Percentiles rank a stretch among this genome's conserved stretches.
phyloP scores from a whole-genome alignment of 2,888 invertebrate genomes.

The Geotrupes spiniger region DNA sequence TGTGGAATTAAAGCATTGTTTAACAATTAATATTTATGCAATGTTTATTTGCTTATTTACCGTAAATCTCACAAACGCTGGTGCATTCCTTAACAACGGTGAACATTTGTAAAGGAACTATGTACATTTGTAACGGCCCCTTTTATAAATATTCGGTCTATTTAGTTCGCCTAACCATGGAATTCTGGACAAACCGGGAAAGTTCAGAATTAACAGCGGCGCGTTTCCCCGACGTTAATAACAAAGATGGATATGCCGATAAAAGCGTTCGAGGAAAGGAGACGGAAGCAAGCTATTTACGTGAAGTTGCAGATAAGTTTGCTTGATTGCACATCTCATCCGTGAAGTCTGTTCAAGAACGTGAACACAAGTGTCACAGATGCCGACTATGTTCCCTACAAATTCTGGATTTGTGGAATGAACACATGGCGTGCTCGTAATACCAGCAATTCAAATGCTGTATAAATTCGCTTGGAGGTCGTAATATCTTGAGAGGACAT shows the following conservation, averaged over 20 bases:
- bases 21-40: too few species aligned
- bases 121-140: neutral
- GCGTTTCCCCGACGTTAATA: slow-evolving; percentile 12
- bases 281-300: slow-evolving; percentile 20
- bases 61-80: too few species aligned
- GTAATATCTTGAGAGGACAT: slow-evolving; percentile 38
- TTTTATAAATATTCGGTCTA: slow-evolving; percentile 2
- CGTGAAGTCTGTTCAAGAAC: slow-evolving; percentile 34
- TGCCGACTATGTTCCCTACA: slow-evolving; percentile 37
- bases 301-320: slow-evolving; percentile 30
- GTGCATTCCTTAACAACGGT: too few species aligned
- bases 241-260: slow-evolving; percentile 7
- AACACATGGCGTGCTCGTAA: slow-evolving; percentile 39
- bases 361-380: slow-evolving; percentile 39
- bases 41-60: too few species aligned
- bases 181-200: slow-evolving; percentile 12
- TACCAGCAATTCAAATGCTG: slow-evolving; percentile 32
- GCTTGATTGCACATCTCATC: slow-evolving; percentile 37
- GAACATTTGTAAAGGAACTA: too few species aligned
- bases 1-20: too few species aligned
- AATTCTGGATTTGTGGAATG: slow-evolving; percentile 39
- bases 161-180: neutral
- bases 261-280: slow-evolving; percentile 10
- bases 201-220: slow-evolving; percentile 19
- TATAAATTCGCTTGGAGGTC: slow-evolving; percentile 35